Evolutionary conservation across 2,113 vertebrate species (phyloP).

Genomic region (Tragelaphus buxtoni): DNA sequence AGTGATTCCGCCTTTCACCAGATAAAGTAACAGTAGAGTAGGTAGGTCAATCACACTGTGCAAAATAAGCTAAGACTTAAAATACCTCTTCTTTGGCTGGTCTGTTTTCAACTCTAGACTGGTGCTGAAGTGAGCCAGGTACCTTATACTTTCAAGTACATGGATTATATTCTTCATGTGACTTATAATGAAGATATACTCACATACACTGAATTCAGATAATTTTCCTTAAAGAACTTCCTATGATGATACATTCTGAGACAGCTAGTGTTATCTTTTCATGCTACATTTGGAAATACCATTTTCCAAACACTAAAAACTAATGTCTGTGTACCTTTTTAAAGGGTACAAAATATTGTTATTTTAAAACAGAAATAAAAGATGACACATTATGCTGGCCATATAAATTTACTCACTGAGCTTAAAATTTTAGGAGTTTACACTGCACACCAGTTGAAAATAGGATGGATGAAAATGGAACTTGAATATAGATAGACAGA

Average conservation of each 20-base stretch:
- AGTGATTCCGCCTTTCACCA: neutral
- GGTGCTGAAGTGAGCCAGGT: neutral
- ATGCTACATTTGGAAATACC: neutral
- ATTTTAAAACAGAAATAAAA: neutral
- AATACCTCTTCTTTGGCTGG: neutral
- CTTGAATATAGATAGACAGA: neutral
- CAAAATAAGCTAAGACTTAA: neutral
- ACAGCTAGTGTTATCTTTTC: neutral
- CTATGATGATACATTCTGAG: neutral
- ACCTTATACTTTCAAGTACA: neutral
- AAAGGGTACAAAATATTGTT: neutral
- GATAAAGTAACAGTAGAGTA: neutral
- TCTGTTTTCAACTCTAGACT: neutral
- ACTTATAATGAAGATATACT: neutral
- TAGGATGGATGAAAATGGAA: neutral
- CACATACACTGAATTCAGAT: neutral
- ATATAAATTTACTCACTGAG: neutral
- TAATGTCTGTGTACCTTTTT: neutral
- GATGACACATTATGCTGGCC: neutral
- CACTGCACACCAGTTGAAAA: neutral
- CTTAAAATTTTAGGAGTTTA: neutral
- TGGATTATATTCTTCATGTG: neutral
- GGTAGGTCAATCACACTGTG: neutral
- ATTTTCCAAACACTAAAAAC: neutral
- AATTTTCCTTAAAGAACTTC: neutral